A percentile compares a stretch with the other conserved stretches of the same genome.
Conservation (phyloP, 1,140 invertebrate species). For the Apis cerana region DNA sequence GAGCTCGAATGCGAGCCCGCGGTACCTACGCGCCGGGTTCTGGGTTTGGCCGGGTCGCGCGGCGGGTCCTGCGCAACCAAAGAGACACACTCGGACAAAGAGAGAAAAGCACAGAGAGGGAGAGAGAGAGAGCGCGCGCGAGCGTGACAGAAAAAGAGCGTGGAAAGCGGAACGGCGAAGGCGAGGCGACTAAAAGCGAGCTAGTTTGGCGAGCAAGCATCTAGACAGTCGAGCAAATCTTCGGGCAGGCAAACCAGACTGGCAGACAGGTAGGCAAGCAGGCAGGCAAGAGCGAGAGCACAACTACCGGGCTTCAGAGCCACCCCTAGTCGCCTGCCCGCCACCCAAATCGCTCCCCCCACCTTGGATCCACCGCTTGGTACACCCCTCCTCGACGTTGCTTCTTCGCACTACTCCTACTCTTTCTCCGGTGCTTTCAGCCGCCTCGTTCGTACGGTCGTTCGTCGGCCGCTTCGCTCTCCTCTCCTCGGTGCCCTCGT, state of each 20-base stretch:
- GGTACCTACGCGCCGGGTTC: slow-evolving; percentile 73
- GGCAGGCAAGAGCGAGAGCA: slow-evolving; percentile 25
- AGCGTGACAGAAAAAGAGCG: not conserved
- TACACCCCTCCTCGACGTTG: slow-evolving; percentile 27
- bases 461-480: not conserved
- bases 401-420: slow-evolving; percentile 36
- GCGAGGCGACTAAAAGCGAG: slow-evolving; percentile 52
- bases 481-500: slow-evolving; percentile 2
- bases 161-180: slow-evolving; percentile 1
- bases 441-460: slow-evolving; percentile 48
- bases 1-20: slow-evolving; percentile 75
- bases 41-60: slow-evolving; percentile 78
- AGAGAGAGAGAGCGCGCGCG: not conserved
- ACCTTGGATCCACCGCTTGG: slow-evolving; percentile 37
- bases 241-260: slow-evolving; percentile 17
- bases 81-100: slow-evolving; percentile 35
- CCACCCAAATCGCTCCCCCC: slow-evolving; percentile 37
- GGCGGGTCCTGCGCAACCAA: slow-evolving; percentile 73
- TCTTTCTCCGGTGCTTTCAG: slow-evolving; percentile 61
- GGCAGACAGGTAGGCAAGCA: slow-evolving; percentile 47
- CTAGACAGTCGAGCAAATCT: slow-evolving; percentile 23
- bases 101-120: slow-evolving; percentile 17
- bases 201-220: slow-evolving; percentile 27
- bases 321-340: slow-evolving; percentile 38
- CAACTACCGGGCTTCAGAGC: slow-evolving; percentile 55